phyloP scores from a whole-genome alignment of 2,113 vertebrate species.

The Phoenicopterus ruber region DNA sequence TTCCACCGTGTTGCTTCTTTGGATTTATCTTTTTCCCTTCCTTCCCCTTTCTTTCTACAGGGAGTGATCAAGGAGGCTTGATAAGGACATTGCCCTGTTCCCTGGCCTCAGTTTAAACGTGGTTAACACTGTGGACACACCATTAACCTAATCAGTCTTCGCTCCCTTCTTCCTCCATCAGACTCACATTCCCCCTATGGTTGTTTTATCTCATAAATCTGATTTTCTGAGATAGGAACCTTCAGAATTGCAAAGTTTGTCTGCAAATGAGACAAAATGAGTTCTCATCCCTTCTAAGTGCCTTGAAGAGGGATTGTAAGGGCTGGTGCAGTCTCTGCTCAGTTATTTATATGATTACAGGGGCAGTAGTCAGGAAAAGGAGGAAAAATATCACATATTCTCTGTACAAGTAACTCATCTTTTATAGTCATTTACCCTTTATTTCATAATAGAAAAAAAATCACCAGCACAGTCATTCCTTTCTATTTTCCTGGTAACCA shows the following conservation, averaged over 20 bases:
- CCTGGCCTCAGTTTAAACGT: background rate
- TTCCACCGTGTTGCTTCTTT: background rate
- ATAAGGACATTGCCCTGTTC: background rate
- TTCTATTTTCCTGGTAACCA: constrained; percentile 5
- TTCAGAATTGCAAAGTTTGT: constrained; percentile 3
- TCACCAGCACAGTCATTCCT: background rate
- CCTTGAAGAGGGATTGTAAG: constrained; percentile 8
- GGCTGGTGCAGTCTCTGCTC: background rate
- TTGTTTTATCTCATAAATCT: constrained; percentile 3
- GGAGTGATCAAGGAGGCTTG: background rate
- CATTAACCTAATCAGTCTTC: background rate
- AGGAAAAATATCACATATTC: background rate
- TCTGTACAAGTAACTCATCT: background rate
- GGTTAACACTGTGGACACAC: background rate
- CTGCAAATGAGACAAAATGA: constrained; percentile 19
- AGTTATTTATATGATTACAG: constrained; percentile 6
- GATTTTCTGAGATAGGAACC: constrained; percentile 5
- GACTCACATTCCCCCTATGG: background rate
- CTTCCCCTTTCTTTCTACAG: background rate
- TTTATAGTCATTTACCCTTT: background rate
- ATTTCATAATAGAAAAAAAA: background rate
- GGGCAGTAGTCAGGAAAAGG: background rate
- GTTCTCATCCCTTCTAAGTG: constrained; percentile 7
- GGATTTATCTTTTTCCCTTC: background rate
- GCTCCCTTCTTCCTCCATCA: background rate